Base-by-base conservation (phyloP, 2,888 invertebrate genomes). In the Geotrupes spiniger region DNA sequence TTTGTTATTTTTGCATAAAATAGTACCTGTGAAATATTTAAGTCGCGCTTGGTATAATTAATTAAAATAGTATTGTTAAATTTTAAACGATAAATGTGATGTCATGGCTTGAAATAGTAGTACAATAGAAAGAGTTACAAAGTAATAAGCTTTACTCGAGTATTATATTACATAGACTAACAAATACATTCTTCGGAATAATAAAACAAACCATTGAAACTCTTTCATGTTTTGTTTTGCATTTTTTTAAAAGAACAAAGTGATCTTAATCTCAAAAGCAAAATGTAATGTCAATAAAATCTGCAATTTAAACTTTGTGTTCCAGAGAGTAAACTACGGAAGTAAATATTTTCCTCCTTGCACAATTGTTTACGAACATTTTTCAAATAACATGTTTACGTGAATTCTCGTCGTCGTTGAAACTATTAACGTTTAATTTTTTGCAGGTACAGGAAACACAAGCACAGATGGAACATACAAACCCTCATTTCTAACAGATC, bases 401-500 rank as follows among this genome's bases (percentile, higher is more conserved):
- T n/a, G n/a, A n/a, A n/a, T n/a, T n/a, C n/a, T n/a, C n/a, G n/a
- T n/a, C n/a, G n/a, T n/a, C n/a, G n/a, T n/a, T n/a, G n/a, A n/a
- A n/a, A n/a, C n/a, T n/a, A n/a, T n/a, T n/a, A n/a, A n/a, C n/a
- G n/a, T n/a, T n/a, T n/a, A n/a, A n/a, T 57, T 60, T 41, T 50
- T 74, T 70, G 15, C 71, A 92, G 93, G 93, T 59, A 95, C 96
- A 27, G 96, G 96, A 33, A 96, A 97, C 73, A 95, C 96, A n/a
- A 91, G 89, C 59, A 87, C 88, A 36, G 96, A 97, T 75, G 95
- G 95, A 42, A 91, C 95, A 2, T 99, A 96, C 75, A 98, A 98
- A 70, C 99, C 99, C 14, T 97, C 97, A 9, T 99, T 99, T 74
- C 80, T 99, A 52, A 98, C 98, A 45, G 99, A 99, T 76, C 97